Base-by-base conservation (phyloP, 2,113 vertebrate genomes). In the Gambusia holbrooki region DNA sequence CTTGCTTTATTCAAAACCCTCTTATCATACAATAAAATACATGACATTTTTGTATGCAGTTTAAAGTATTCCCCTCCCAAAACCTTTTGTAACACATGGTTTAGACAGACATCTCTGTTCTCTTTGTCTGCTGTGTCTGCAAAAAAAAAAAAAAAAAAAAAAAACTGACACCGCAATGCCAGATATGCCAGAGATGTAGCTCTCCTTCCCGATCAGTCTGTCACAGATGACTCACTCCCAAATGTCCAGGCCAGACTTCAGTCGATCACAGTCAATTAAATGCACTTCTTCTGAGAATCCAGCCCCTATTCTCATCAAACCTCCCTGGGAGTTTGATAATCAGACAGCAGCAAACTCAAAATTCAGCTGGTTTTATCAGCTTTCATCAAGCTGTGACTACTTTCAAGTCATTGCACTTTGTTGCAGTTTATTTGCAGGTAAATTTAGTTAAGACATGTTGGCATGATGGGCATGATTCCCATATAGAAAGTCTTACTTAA, bases 241-340 rank as follows among this genome's bases (percentile, higher is more conserved):
- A 1, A 3, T 80, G 74, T 76, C 78, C 79, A 75, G 58, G 84
- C 66, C 62, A 82, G 73, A 71, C 71, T 62, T 80, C 78, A 89
- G 66, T 78, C 80, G 88, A 83, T 85, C 67, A 79, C 76, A 83
- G 89, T 90, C 85, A 80, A 73, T 90, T 79, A 87, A 90, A 83
- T 48, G 8, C 37, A 40, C 37, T 63, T 75, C 81, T 66, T 73
- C 40, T 73, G 64, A 89, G 81, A 79, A 72, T 82, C 64, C 76
- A 81, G 83, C 71, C 45, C 40, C 51, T 33, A 68, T 54, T 64
- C 48, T 14, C 6, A n/a, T 60, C 10, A 8, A 74, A 73, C 79
- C 84, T 70, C 37, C 42, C 37, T 60, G 58, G 54, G 66, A 37
- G 65, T 37, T 42, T 29, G 32, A 30, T 71, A 30, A 58, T 76